Percentiles rank a stretch among this genome's conserved stretches.
These are phyloP conservation scores for Diaperis boleti DNA, from an alignment of 2,888 invertebrate genomes.

Conservation along the genomic window DNA sequence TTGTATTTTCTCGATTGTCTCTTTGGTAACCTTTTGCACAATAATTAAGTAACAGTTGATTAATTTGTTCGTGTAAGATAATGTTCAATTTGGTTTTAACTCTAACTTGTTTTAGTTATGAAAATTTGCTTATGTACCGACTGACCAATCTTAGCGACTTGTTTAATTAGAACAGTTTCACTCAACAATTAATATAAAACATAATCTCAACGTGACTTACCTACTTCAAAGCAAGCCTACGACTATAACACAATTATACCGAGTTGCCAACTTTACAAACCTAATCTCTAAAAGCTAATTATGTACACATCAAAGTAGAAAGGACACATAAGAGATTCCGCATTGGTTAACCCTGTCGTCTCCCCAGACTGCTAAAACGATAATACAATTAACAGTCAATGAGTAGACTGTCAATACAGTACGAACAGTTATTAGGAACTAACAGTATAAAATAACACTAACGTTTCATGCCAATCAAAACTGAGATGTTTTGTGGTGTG, in stretches of 20 bases:
- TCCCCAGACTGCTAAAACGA: not conserved
- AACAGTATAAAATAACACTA: not conserved
- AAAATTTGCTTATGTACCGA: not conserved
- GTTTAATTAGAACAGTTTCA: conserved; percentile 14
- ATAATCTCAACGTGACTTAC: conserved; percentile 18
- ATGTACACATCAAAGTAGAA: conserved; percentile 32
- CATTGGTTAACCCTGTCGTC: conserved; percentile 28
- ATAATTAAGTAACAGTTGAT: too few species aligned
- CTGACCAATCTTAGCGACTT: conserved; percentile 4
- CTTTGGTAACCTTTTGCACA: too few species aligned
- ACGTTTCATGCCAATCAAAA: conserved; percentile 7
- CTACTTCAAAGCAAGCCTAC: conserved; percentile 31
- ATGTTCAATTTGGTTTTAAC: too few species aligned
- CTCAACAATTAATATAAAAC: conserved; percentile 7
- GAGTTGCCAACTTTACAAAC: conserved; percentile 32
- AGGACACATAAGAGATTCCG: conserved; percentile 33
- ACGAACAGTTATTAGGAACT: not conserved
- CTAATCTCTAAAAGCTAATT: conserved; percentile 36
- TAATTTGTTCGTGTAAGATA: too few species aligned
- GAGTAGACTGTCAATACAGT: conserved; percentile 17
- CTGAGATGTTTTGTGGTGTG: conserved; percentile 14
- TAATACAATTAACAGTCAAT: conserved; percentile 21
- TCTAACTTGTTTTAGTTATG: not conserved
- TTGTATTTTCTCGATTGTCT: too few species aligned
- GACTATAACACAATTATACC: conserved; percentile 21